Conservation (phyloP, 2,113 vertebrate genomes). For the Trematomus loennbergii region DNA sequence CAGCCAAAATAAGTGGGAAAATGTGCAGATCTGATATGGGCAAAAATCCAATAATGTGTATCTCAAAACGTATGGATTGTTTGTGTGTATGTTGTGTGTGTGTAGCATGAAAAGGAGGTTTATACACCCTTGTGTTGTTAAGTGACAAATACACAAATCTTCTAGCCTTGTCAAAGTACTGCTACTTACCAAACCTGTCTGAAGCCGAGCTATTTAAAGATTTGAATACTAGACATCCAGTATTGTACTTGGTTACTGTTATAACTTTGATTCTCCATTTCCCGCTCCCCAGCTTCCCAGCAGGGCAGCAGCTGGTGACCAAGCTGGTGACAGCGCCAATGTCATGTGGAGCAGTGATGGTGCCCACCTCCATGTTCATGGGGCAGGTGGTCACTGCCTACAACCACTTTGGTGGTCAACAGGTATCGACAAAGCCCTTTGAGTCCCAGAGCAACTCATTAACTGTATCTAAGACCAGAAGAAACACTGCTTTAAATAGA, state of each 20-base stretch:
- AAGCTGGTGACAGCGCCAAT: conserved; percentile 96
- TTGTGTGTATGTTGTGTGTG: no score
- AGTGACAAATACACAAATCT: no score
- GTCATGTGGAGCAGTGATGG: conserved; percentile 94
- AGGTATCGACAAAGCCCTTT: conserved; percentile 58
- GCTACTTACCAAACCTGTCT: background rate
- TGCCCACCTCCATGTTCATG: conserved; percentile 98
- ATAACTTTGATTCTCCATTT: background rate
- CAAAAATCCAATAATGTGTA: no score
- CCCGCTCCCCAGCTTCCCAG: conserved; percentile 88
- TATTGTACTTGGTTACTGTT: background rate
- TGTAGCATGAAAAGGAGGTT: background rate
- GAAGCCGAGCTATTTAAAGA: no score
- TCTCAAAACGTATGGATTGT: no score
- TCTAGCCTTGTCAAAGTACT: background rate
- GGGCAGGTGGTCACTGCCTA: conserved; percentile 95
- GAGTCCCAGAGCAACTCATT: background rate
- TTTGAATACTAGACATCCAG: no score
- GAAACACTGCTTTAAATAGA: background rate
- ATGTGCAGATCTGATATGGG: no score
- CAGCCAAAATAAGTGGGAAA: no score
- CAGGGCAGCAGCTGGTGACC: conserved; percentile 95
- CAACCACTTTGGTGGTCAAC: conserved; percentile 85
- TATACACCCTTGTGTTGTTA: no score
- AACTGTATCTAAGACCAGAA: background rate